These are phyloP conservation scores for Ophioninae sp. DNA, from an alignment of 2,888 invertebrate species.

Conservation along the genomic window DNA sequence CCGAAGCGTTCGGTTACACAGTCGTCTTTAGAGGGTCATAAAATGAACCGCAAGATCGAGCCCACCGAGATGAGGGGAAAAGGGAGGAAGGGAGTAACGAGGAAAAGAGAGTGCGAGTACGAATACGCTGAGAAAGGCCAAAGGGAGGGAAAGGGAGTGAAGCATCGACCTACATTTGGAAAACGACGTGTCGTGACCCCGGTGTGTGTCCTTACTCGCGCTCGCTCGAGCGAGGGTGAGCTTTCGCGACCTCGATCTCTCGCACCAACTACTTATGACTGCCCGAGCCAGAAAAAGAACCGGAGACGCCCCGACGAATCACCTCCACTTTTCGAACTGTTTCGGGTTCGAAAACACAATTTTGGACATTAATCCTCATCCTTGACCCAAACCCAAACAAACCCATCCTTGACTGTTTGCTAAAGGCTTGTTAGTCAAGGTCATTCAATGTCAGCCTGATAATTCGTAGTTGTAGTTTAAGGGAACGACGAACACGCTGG, in stretches of 20 bases:
- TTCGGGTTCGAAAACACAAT: slow-evolving; percentile 14
- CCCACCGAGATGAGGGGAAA: slow-evolving; percentile 3
- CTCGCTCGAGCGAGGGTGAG: slow-evolving; percentile 54
- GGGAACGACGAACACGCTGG: too few relatives aligned
- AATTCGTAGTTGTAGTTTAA: too few relatives aligned
- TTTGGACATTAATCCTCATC: not conserved
- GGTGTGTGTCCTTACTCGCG: slow-evolving; percentile 54
- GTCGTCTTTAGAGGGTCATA: slow-evolving; percentile 47
- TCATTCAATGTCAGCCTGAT: not conserved
- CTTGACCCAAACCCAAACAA: too few relatives aligned
- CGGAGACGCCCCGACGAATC: slow-evolving; percentile 34
- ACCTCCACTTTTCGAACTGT: not conserved
- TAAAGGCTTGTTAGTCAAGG: not conserved
- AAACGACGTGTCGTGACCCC: slow-evolving; percentile 60
- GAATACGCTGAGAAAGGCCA: slow-evolving; percentile 9
- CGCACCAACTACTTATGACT: slow-evolving; percentile 48
- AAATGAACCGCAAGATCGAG: slow-evolving; percentile 41
- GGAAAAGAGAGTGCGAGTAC: slow-evolving; percentile 48
- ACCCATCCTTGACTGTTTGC: not conserved
- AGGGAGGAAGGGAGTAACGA: slow-evolving; percentile 25
- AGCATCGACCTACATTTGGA: slow-evolving; percentile 60
- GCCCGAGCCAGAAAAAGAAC: slow-evolving; percentile 35
- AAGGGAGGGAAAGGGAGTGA: slow-evolving; percentile 25
- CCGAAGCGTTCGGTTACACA: slow-evolving; percentile 3
- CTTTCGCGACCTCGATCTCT: slow-evolving; percentile 59